Evolutionary conservation across 1,140 invertebrate genomes (phyloP).

Genomic region (Leguminivora glycinivorella): DNA sequence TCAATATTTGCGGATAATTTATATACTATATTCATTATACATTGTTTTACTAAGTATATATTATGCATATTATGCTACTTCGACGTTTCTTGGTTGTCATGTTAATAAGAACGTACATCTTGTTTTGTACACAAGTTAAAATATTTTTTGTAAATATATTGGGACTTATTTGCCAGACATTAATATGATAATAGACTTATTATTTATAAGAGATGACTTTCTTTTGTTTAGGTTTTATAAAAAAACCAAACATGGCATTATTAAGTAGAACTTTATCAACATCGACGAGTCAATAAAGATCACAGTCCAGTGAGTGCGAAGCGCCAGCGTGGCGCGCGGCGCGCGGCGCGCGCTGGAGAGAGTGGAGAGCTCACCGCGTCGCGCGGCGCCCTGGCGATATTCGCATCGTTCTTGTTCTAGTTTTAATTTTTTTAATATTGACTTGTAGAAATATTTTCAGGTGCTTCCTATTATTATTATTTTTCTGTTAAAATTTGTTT

Average conservation of each 20-base stretch:
- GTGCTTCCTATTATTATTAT: constrained; percentile 75
- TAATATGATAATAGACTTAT: neutral
- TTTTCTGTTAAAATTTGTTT: constrained; percentile 75
- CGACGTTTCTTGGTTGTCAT: constrained; percentile 53
- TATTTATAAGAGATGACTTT: constrained; percentile 9
- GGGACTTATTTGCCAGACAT: constrained; percentile 64
- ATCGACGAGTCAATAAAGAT: constrained; percentile 6
- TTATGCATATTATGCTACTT: neutral
- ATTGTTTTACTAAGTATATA: constrained; percentile 26
- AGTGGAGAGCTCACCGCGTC: too few relatives aligned
- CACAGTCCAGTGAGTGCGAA: neutral
- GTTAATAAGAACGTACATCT: constrained; percentile 50
- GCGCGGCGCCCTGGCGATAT: neutral
- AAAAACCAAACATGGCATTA: neutral
- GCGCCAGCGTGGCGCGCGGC: neutral
- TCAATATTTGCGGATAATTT: constrained; percentile 18
- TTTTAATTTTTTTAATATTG: constrained; percentile 44
- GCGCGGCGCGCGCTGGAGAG: neutral
- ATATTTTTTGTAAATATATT: constrained; percentile 66
- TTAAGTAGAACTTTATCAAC: constrained; percentile 2
- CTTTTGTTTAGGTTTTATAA: neutral
- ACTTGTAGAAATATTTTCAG: constrained; percentile 57
- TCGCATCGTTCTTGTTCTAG: constrained; percentile 58
- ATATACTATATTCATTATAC: constrained; percentile 29
- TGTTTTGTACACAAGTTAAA: constrained; percentile 56